Percentiles rank a stretch among this genome's conserved stretches.
Conservation (phyloP, 2,888 invertebrate genomes). For the Patella pellucida region DNA sequence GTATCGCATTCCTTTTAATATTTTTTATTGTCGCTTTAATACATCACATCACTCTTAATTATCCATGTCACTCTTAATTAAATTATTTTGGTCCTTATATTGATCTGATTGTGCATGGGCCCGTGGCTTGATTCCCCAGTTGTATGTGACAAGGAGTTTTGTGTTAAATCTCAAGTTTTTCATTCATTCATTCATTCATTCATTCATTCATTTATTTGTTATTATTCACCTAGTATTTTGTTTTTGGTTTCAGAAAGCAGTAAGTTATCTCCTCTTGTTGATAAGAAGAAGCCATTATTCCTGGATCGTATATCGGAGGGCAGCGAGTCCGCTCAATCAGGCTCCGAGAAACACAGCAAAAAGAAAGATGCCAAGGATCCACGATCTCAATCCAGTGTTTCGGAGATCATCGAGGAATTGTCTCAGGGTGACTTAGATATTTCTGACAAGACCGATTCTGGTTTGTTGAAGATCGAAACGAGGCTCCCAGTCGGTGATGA, state of each 20-base stretch:
- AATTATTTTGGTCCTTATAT: too few species aligned
- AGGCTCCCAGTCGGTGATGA: slow-evolving; percentile 28
- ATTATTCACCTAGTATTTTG: neutral
- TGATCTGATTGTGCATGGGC: too few species aligned
- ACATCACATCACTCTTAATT: too few species aligned
- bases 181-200: neutral
- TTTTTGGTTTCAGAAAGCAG: neutral
- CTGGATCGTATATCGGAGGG: slow-evolving; percentile 59
- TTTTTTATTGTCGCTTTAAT: too few species aligned
- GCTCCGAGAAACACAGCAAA: neutral
- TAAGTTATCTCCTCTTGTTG: neutral
- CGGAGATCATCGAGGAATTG: slow-evolving; percentile 44
- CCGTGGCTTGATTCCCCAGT: too few species aligned
- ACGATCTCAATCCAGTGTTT: slow-evolving; percentile 24
- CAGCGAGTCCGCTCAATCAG: slow-evolving; percentile 45
- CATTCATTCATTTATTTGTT: neutral
- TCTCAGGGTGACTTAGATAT: slow-evolving; percentile 24
- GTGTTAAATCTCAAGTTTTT: neutral
- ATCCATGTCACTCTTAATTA: too few species aligned
- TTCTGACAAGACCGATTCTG: slow-evolving; percentile 24
- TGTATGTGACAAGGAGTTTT: too few species aligned
- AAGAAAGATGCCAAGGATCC: slow-evolving; percentile 18
- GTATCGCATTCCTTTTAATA: too few species aligned
- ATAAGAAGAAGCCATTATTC: slow-evolving; percentile 25
- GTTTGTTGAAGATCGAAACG: slow-evolving; percentile 21